phyloP scores from a whole-genome alignment of 2,113 vertebrate genomes.

The Oxygymnocypris stewartii region DNA sequence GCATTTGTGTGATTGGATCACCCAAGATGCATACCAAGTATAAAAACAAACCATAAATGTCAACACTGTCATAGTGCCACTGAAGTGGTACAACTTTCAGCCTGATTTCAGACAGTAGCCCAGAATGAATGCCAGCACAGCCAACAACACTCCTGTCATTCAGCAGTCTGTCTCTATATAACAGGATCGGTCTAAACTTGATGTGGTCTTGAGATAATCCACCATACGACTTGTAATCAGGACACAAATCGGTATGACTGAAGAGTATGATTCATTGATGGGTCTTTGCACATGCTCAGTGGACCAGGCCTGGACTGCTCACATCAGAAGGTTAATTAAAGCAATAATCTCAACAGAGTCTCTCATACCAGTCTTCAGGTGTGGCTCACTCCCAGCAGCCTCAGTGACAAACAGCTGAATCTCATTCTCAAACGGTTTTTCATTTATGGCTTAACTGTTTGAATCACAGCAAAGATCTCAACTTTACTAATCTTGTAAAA shows the following conservation, averaged over 20 bases:
- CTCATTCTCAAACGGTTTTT: slow-evolving; percentile 29
- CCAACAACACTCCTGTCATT: neutral
- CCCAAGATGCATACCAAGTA: neutral
- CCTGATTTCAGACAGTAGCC: neutral
- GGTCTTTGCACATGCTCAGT: slow-evolving; percentile 65
- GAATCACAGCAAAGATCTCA: slow-evolving; percentile 4
- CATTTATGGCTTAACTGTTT: slow-evolving; percentile 43
- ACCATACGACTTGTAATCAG: slow-evolving; percentile 75
- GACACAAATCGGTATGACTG: slow-evolving; percentile 70
- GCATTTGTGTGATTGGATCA: neutral
- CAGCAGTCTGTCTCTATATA: slow-evolving; percentile 6
- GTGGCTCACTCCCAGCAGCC: slow-evolving; percentile 64
- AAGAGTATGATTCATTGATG: slow-evolving; percentile 71
- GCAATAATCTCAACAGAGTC: slow-evolving; percentile 75
- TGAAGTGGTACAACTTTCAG: neutral
- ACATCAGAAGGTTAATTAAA: slow-evolving; percentile 72
- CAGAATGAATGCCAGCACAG: neutral
- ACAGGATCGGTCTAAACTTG: slow-evolving; percentile 43
- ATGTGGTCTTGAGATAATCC: slow-evolving; percentile 58
- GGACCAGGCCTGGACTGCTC: slow-evolving; percentile 70
- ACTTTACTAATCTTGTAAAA: neutral
- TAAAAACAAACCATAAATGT: neutral
- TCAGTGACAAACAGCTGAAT: slow-evolving; percentile 18
- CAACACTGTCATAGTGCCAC: neutral
- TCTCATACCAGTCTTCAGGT: slow-evolving; percentile 57